Base-by-base conservation (phyloP, 2,113 vertebrate genomes). In the Mellivora capensis region DNA sequence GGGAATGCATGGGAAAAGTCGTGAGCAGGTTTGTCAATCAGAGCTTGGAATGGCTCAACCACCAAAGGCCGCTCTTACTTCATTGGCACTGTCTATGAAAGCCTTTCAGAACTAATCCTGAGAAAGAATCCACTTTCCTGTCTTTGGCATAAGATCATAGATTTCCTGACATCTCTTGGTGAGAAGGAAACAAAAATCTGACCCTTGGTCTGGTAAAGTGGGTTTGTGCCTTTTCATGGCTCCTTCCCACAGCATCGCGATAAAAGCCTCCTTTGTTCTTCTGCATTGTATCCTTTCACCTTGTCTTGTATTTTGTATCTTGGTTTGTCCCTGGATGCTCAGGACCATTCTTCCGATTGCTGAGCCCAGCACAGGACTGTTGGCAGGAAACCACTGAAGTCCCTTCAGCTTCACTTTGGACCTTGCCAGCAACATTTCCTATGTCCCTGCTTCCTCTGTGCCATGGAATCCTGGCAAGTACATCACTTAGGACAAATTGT, bases 221-320 rank as follows among this genome's bases (percentile, higher is more conserved):
- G 69, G 34, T 2, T 47, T 47, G 23, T 12, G 27, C 25, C 12
- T 31, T n/a, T 59, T 12, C 13, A 20, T 9, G 34, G 2, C 15
- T 27, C n/a, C n/a, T 1, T n/a, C n/a, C 31, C 39, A 11, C 11
- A 9, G 21, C 39, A 49, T 9, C 52, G 44, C 7, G 0, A 37
- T 49, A 34, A 59, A 59, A 62, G 7, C 18, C 29, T n/a, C 37
- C n/a, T 76, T 71, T 61, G 47, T n/a, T 34, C 76, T 42, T 31
- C 76, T 42, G 18, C 20, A 18, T 23, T 37, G n/a, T 18, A 83
- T 6, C 21, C 61, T 17, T 81, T 71, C 67, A 37, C 79, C 25
- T 4, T 4, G 44, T 11, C 23, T 37, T 37, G 29, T 2, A 31
- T 31, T 86, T 62, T 44, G 37, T 23, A 37, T 44, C 49, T 84